Percentiles rank a stretch among this genome's conserved stretches.
Conservation (phyloP, 2,888 invertebrate genomes). For the Xestia c-nigrum region DNA sequence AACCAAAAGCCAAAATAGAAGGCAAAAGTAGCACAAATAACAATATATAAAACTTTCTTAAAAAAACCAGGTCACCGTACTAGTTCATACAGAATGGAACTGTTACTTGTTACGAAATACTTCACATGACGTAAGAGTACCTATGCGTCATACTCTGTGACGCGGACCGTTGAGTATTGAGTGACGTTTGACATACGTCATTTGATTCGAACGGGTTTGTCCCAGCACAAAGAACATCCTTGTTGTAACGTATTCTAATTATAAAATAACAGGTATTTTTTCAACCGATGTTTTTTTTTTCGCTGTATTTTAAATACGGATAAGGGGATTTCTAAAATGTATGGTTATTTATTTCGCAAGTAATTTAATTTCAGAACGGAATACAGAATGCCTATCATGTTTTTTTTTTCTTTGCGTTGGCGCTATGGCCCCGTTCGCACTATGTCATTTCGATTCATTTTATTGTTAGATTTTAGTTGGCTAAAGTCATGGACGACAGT, state of each 20-base stretch:
- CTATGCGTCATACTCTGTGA: constrained; percentile 37
- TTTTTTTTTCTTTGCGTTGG: neutral
- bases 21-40: constrained; percentile 32
- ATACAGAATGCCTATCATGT: neutral
- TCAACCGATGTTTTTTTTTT: neutral
- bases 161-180: constrained; percentile 26
- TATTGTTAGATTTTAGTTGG: too few relatives aligned
- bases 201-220: constrained; percentile 22
- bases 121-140: constrained; percentile 38
- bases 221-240: constrained; percentile 34
- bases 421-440: too few relatives aligned
- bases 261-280: constrained; percentile 4
- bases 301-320: neutral
- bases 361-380: neutral
- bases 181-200: constrained; percentile 55
- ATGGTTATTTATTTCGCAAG: neutral
- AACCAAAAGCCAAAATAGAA: constrained; percentile 33
- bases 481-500: too few relatives aligned
- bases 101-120: constrained; percentile 47
- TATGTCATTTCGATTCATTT: too few relatives aligned
- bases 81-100: constrained; percentile 8
- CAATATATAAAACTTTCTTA: constrained; percentile 54
- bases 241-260: constrained; percentile 20
- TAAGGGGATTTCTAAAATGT: neutral
- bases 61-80: constrained; percentile 53